Evolutionary conservation across 1,140 invertebrate genomes (phyloP), one percentile per base, ranked within the genome.

Genomic region (Zophobas morio): DNA sequence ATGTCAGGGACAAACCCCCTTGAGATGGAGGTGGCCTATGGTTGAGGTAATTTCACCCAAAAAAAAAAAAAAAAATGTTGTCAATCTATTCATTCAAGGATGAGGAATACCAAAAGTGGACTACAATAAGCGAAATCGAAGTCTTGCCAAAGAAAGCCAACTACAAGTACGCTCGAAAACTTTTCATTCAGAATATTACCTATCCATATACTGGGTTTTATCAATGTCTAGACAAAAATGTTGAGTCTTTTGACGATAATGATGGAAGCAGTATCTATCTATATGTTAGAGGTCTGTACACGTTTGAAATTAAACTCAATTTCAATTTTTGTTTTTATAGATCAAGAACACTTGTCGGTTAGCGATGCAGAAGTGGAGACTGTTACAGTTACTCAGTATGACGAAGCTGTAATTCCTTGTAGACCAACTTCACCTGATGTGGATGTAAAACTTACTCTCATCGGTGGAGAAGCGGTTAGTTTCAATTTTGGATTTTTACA

Each of bases 371-470:
- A 3, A 47, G 83, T 84, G 33, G 78, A 88, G 8, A 81, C 78
- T 20, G 5, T 90, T 33, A 80, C 79, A 47, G 86, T 85, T 1
- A 82, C 82, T 42, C 85, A 86, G 70, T 88, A 88, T 75, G 83
- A 82, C 40, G 85, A 87, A 56, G 84, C 88, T 6, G 81, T 89
- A 8, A 89, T 93, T 80, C 92, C 92, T 78, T 94, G 93, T 87
- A 90, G 90, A 81, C 92, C 93, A 57, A 90, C 92, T 39, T 90
- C 90, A 49, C 92, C 92, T 6, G 87, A 92, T 80, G 87, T 91
- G 37, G 86, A 88, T 47, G 90, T 94, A 1, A 79, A 86, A 53
- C 86, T 93, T 46, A 78, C 81, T 8, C 84, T 87, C 81, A 86
- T 87, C 47, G 82, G 82, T 66, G 83, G 85, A 33, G 80, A 84